Evolutionary conservation across 2,797 vertebrate genomes (phyloP).

Genomic region (Leptatherina wallacei): DNA sequence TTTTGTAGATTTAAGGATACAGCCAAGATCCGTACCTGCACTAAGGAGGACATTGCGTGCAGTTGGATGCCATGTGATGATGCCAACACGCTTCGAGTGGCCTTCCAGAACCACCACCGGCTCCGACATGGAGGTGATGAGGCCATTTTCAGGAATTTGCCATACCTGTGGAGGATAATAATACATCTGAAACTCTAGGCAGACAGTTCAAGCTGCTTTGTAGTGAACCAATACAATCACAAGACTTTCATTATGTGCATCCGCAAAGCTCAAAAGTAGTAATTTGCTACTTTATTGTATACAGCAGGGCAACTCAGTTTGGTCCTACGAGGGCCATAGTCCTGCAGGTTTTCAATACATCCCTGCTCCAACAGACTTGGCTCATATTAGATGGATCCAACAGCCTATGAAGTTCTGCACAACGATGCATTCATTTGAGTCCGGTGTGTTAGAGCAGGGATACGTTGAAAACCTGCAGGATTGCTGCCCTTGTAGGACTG

Average conservation of each 20-base stretch:
- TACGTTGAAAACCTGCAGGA: too few relatives aligned
- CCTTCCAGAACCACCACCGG: constrained; percentile 93
- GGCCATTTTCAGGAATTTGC: constrained; percentile 96
- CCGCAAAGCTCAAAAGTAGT: neutral
- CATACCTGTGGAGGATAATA: constrained; percentile 86
- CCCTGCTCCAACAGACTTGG: too few relatives aligned
- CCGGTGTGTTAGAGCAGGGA: too few relatives aligned
- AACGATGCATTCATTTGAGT: too few relatives aligned
- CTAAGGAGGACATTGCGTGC: constrained; percentile 96
- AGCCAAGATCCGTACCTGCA: constrained; percentile 83
- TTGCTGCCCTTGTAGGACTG: too few relatives aligned
- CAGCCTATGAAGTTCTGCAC: too few relatives aligned
- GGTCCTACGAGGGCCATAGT: too few relatives aligned
- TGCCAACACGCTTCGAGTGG: constrained; percentile 96
- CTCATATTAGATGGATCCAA: neutral
- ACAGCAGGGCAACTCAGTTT: neutral
- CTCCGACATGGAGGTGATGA: constrained; percentile 89
- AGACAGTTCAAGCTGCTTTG: neutral
- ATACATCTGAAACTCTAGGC: constrained; percentile 24
- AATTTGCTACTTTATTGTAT: neutral
- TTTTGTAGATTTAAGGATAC: constrained; percentile 1
- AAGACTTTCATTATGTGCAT: neutral
- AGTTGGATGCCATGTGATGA: constrained; percentile 96
- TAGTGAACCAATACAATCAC: neutral
- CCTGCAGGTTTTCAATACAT: too few relatives aligned